Percentiles rank a stretch among this genome's conserved stretches.
These are phyloP conservation scores for Microtus oregoni DNA, from an alignment of 2,113 vertebrate species.

Conservation along the genomic window DNA sequence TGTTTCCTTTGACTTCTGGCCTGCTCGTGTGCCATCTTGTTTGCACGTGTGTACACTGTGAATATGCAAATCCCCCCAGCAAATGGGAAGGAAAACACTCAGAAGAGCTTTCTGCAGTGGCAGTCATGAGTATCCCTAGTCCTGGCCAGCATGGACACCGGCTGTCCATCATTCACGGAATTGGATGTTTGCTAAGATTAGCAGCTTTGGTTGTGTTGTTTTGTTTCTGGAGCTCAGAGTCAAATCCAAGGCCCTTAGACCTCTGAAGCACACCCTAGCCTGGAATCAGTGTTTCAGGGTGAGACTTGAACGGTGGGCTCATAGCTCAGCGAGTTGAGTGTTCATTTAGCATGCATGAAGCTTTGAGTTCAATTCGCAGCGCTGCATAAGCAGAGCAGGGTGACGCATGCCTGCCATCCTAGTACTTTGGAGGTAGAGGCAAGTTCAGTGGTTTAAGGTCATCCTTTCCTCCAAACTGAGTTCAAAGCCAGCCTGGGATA, in stretches of 20 bases:
- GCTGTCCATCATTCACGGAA: background rate
- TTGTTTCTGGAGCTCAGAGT: background rate
- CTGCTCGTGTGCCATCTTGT: background rate
- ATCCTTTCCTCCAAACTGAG: background rate
- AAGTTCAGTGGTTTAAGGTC: too few species aligned
- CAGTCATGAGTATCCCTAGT: background rate
- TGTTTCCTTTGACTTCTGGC: background rate
- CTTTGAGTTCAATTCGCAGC: background rate
- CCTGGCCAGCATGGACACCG: background rate
- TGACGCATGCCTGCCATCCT: background rate
- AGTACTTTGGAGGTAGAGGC: background rate
- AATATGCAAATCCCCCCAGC: background rate
- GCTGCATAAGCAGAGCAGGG: background rate
- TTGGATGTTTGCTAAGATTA: background rate
- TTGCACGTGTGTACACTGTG: constrained; percentile 13
- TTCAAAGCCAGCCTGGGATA: background rate
- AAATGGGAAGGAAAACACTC: background rate
- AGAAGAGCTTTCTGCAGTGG: background rate
- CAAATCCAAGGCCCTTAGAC: background rate
- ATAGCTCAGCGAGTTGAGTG: background rate
- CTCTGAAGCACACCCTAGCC: background rate
- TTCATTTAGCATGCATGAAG: background rate
- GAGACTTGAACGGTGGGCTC: background rate
- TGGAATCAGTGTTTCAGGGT: background rate
- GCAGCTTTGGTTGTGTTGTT: background rate